Conservation (phyloP, 2,888 invertebrate genomes). For the Eristalinus sepulchralis region DNA sequence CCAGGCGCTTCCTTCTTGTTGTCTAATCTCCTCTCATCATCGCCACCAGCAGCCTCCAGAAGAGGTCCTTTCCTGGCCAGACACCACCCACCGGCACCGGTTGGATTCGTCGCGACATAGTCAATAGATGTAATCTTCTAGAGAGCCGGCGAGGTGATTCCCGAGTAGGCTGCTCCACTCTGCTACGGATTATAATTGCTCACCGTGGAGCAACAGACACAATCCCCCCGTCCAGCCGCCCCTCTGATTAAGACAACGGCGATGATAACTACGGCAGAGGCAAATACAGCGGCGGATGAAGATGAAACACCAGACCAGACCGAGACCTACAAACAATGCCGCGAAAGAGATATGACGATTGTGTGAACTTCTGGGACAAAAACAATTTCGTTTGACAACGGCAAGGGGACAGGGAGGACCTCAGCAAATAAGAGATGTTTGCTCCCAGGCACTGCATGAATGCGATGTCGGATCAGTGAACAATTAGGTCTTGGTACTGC, state of each 20-base stretch:
- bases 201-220: slow-evolving; percentile 60
- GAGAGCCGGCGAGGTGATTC: slow-evolving; percentile 65
- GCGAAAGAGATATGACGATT: slow-evolving; percentile 63
- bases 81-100: slow-evolving; percentile 31
- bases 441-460: slow-evolving; percentile 61
- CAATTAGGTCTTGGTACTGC: slow-evolving; percentile 67
- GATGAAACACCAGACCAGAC: slow-evolving; percentile 57
- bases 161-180: slow-evolving; percentile 62
- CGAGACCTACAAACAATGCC: slow-evolving; percentile 62
- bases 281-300: slow-evolving; percentile 2
- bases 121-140: slow-evolving; percentile 71
- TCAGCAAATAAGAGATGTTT: slow-evolving; percentile 62
- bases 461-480: slow-evolving; percentile 61
- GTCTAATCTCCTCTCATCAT: slow-evolving; percentile 64
- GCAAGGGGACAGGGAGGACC: slow-evolving; percentile 2
- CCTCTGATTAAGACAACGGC: slow-evolving; percentile 7
- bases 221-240: not conserved
- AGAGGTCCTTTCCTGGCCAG: slow-evolving; percentile 20
- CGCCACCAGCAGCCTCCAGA: not conserved
- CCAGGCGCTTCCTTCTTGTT: slow-evolving; percentile 63
- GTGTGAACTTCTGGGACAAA: slow-evolving; percentile 64
- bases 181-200: slow-evolving; percentile 67
- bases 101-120: slow-evolving; percentile 69
- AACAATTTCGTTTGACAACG: slow-evolving; percentile 46
- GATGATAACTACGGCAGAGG: not conserved